phyloP scores from a whole-genome alignment of 2,113 vertebrate genomes.

The Sardina pilchardus region DNA sequence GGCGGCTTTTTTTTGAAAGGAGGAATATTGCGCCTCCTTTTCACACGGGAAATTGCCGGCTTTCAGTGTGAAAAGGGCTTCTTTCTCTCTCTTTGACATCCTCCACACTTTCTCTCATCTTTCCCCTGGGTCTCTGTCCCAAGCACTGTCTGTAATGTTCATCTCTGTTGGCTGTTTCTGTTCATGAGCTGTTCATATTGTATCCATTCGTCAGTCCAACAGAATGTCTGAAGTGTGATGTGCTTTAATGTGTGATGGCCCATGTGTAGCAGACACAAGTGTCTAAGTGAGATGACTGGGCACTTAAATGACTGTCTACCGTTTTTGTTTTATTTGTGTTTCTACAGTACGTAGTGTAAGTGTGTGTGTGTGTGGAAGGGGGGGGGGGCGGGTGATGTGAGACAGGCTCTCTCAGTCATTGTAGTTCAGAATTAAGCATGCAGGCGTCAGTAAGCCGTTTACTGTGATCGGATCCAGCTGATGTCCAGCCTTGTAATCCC shows the following conservation, averaged over 20 bases:
- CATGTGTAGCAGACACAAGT: not conserved
- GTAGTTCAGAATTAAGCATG: not conserved
- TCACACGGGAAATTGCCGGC: too few species aligned
- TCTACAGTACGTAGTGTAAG: not conserved
- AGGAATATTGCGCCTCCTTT: too few species aligned
- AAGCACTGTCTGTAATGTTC: not conserved
- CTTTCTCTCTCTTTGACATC: not conserved
- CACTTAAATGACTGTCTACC: not conserved
- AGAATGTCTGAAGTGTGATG: not conserved
- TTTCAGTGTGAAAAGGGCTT: too few species aligned
- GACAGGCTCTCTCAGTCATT: not conserved
- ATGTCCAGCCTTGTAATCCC: not conserved
- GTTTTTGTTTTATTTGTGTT: not conserved
- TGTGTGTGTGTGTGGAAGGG: not conserved
- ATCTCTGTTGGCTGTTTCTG: too few species aligned
- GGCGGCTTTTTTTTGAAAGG: too few species aligned
- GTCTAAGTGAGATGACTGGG: not conserved
- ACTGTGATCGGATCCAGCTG: not conserved
- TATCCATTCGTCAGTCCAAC: not conserved
- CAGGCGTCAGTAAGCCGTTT: not conserved
- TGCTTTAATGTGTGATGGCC: not conserved
- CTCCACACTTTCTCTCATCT: not conserved
- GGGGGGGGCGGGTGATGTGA: not conserved
- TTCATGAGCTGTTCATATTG: not conserved
- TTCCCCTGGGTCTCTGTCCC: not conserved